A percentile compares a stretch with the other conserved stretches of the same genome.
Conservation (phyloP, 1,140 invertebrate species). For the Scaptomyza graminum region DNA sequence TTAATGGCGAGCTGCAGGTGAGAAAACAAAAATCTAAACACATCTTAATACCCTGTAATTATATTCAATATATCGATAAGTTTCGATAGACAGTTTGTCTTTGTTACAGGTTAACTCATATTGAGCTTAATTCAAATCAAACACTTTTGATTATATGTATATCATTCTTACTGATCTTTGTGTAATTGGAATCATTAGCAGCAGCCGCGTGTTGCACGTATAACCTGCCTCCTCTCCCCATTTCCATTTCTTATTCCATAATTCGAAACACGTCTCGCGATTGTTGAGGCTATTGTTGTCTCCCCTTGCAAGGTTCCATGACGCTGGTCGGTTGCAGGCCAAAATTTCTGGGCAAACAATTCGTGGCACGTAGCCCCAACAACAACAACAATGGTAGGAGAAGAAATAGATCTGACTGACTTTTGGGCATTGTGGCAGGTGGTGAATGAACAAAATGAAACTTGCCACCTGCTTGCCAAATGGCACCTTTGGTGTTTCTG, state of each 20-base stretch:
- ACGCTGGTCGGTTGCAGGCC: constrained; percentile 46
- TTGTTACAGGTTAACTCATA: not conserved
- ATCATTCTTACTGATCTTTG: constrained; percentile 42
- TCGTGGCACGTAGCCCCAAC: constrained; percentile 56
- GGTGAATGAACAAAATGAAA: constrained; percentile 44
- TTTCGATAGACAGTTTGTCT: too few relatives aligned
- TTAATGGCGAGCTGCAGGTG: constrained; percentile 63
- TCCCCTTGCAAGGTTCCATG: not conserved
- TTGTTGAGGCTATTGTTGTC: constrained; percentile 1
- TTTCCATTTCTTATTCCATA: not conserved
- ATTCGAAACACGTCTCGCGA: constrained; percentile 44
- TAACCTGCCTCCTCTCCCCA: not conserved
- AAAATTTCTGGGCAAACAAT: constrained; percentile 73
- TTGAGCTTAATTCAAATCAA: too few relatives aligned
- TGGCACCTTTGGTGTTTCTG: not conserved
- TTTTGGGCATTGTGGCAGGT: constrained; percentile 21
- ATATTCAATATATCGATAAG: too few relatives aligned
- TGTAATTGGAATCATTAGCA: constrained; percentile 69
- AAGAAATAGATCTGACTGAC: constrained; percentile 28
- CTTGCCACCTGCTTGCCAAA: constrained; percentile 17
- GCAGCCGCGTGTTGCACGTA: constrained; percentile 8
- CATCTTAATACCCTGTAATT: too few relatives aligned
- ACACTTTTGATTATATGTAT: too few relatives aligned
- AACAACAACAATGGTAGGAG: constrained; percentile 12
- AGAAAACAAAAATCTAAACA: constrained; percentile 20